A percentile compares a stretch with the other conserved stretches of the same genome.
Evolutionary conservation across 2,113 vertebrate genomes (phyloP).

Genomic region (Percina caprodes): DNA sequence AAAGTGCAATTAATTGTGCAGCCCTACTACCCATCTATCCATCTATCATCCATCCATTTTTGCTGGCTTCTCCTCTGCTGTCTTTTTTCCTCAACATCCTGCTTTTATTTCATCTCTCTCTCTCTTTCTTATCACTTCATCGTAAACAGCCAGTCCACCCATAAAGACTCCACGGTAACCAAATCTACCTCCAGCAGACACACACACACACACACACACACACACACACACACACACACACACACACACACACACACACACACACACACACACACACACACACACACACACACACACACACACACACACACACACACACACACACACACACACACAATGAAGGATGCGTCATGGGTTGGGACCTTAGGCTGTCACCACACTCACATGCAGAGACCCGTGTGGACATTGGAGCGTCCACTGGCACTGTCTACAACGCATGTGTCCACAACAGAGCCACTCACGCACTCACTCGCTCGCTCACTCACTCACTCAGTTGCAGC

Average conservation of each 20-base stretch:
- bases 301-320: slow-evolving; percentile 34
- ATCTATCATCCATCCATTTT: background rate
- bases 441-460: slow-evolving; percentile 32
- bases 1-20: too few species aligned
- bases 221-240: slow-evolving; percentile 22
- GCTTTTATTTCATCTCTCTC: slow-evolving; percentile 44
- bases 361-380: slow-evolving; percentile 60
- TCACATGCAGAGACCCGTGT: slow-evolving; percentile 64
- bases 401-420: slow-evolving; percentile 38
- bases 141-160: slow-evolving; percentile 59
- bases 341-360: slow-evolving; percentile 56
- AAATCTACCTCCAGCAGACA: slow-evolving; percentile 51
- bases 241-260: background rate
- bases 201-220: slow-evolving; percentile 27
- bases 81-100: slow-evolving; percentile 3
- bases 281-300: slow-evolving; percentile 33
- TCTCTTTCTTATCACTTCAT: slow-evolving; percentile 53
- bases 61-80: background rate
- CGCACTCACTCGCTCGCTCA: slow-evolving; percentile 16
- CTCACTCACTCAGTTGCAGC: slow-evolving; percentile 4
- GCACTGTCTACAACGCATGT: slow-evolving; percentile 17
- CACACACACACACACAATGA: slow-evolving; percentile 18
- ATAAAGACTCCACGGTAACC: slow-evolving; percentile 67
- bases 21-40: too few species aligned
- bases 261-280: slow-evolving; percentile 24